Conservation (phyloP, 2,888 invertebrate genomes). For the Stenotaenia linearis region DNA sequence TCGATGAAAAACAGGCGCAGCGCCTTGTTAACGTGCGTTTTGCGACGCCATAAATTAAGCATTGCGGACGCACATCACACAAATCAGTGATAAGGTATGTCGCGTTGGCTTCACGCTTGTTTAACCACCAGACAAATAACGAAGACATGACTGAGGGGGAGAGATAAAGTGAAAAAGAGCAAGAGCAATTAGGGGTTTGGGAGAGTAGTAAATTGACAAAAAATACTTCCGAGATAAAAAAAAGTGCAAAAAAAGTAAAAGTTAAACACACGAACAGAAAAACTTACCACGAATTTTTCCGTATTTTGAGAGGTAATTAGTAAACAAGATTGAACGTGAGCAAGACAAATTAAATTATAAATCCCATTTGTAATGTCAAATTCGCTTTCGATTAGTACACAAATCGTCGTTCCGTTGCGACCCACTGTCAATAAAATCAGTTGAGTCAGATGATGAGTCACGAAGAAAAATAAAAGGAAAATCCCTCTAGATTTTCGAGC, state of each 20-base stretch:
- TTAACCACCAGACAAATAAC: not conserved
- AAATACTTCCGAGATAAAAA: not conserved
- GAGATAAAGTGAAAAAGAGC: not conserved
- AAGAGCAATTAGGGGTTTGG: not conserved
- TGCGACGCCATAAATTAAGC: not conserved
- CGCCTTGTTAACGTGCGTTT: not conserved
- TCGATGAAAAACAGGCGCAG: not conserved
- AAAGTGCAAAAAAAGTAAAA: not conserved
- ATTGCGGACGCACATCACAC: conserved; percentile 22
- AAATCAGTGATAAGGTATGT: conserved; percentile 13
- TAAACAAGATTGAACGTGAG: not conserved
- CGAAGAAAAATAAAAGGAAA: not conserved
- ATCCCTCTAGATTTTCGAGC: not conserved
- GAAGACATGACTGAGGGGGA: not conserved
- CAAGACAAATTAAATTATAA: not conserved
- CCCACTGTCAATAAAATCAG: conserved; percentile 2
- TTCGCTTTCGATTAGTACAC: not conserved
- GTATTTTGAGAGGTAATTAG: not conserved
- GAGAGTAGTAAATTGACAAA: not conserved
- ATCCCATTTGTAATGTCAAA: conserved; percentile 16
- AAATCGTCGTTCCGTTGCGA: not conserved
- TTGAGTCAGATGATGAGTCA: conserved; percentile 20
- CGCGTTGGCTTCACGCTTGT: not conserved
- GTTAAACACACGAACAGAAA: not conserved
- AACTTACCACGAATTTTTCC: not conserved